These are phyloP conservation scores for Pitta sordida DNA, from an alignment of 2,113 vertebrate species.

Conservation along the genomic window DNA sequence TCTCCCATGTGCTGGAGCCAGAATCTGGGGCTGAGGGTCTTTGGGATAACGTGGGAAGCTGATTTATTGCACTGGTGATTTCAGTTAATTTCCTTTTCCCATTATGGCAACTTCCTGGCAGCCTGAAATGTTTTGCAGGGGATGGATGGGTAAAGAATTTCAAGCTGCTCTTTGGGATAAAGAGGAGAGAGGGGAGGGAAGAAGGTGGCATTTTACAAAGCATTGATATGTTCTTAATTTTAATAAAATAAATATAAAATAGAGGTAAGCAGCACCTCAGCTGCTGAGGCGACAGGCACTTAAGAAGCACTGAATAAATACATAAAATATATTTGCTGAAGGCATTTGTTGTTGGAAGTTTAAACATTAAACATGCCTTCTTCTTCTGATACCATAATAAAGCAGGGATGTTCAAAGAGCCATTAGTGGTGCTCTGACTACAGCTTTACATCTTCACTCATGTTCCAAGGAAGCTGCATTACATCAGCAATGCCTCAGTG, in stretches of 20 bases:
- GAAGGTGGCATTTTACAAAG: neutral
- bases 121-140: neutral
- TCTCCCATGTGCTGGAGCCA: fast-evolving
- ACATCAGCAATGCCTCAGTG: conserved; percentile 26
- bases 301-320: conserved; percentile 17
- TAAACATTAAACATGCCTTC: conserved; percentile 44
- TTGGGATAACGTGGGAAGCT: neutral
- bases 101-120: neutral
- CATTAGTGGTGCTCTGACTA: conserved; percentile 20
- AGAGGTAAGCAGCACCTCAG: neutral
- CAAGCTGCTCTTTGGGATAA: neutral
- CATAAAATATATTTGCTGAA: conserved; percentile 56
- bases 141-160: neutral
- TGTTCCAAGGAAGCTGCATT: neutral
- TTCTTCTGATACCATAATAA: conserved; percentile 10
- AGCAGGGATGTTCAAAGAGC: conserved; percentile 34
- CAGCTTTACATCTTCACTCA: conserved; percentile 15
- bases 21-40: neutral
- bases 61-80: neutral
- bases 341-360: conserved; percentile 52
- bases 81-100: conserved; percentile 5
- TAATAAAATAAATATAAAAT: neutral
- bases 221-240: neutral
- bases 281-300: neutral
- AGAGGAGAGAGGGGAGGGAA: neutral